phyloP scores from a whole-genome alignment of 2,888 invertebrate genomes.

The Pammene fasciana region DNA sequence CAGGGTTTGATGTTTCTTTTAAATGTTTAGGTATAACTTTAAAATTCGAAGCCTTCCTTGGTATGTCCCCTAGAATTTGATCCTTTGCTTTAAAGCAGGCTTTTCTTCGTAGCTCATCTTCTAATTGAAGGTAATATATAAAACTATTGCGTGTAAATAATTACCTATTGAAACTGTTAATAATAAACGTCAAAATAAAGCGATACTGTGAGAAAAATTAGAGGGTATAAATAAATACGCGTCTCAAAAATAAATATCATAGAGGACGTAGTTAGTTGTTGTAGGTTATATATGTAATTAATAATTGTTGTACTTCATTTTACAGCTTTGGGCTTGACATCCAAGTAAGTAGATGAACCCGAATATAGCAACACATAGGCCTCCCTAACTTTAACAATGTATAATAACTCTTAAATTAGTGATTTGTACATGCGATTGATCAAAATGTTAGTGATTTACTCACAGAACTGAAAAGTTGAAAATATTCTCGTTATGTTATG shows the following conservation, averaged over 20 bases:
- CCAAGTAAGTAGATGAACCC: conserved; percentile 57
- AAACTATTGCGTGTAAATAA: conserved; percentile 68
- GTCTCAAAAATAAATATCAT: conserved; percentile 76
- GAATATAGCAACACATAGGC: conserved; percentile 46
- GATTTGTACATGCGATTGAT: conserved; percentile 59
- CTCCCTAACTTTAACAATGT: conserved; percentile 38
- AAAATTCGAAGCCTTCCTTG: conserved; percentile 60
- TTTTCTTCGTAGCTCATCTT: conserved; percentile 62
- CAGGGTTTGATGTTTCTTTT: conserved; percentile 79
- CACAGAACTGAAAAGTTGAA: conserved; percentile 83
- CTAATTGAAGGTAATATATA: conserved; percentile 60
- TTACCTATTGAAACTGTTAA: conserved; percentile 71
- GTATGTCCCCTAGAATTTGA: conserved; percentile 54
- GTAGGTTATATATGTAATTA: conserved; percentile 63
- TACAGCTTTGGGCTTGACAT: conserved; percentile 69
- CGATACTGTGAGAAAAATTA: conserved; percentile 83
- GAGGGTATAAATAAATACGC: conserved; percentile 67
- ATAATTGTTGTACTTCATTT: conserved; percentile 66
- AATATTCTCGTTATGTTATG: conserved; percentile 77
- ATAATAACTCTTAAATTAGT: conserved; percentile 37
- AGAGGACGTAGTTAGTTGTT: conserved; percentile 77
- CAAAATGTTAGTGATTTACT: conserved; percentile 80
- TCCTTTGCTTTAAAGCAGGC: conserved; percentile 61
- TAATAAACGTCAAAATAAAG: conserved; percentile 82
- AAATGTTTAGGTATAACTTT: conserved; percentile 65